These are phyloP conservation scores for Sebastes trivittatus DNA, from an alignment of 2,797 vertebrate species.

Conservation along the genomic window DNA sequence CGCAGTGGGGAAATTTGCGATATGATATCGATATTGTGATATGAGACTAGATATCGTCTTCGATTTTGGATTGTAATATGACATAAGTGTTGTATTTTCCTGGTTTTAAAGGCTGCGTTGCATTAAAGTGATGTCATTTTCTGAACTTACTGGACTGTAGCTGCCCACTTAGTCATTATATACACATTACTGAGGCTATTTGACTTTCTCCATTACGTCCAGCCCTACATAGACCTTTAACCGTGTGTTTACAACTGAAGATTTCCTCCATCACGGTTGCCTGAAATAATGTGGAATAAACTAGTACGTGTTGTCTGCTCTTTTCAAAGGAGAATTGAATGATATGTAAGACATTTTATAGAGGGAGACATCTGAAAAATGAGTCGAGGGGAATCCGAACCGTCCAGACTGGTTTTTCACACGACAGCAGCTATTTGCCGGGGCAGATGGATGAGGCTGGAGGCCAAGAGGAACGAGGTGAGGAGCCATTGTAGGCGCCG, in stretches of 20 bases:
- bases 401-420: slow-evolving; percentile 30
- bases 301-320: background rate
- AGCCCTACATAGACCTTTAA: background rate
- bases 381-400: background rate
- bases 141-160: too few relatives aligned
- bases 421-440: slow-evolving; percentile 23
- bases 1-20: too few relatives aligned
- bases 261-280: background rate
- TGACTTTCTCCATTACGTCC: too few relatives aligned
- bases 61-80: too few relatives aligned
- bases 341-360: background rate
- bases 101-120: too few relatives aligned
- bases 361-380: background rate
- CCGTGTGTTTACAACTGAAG: background rate
- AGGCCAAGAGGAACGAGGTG: slow-evolving; percentile 44
- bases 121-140: too few relatives aligned
- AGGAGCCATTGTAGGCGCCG: slow-evolving; percentile 28
- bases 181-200: too few relatives aligned
- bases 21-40: too few relatives aligned
- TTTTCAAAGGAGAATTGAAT: background rate
- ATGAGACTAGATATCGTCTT: too few relatives aligned
- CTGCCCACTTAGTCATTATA: too few relatives aligned
- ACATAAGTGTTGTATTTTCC: too few relatives aligned
- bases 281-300: background rate
- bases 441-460: slow-evolving; percentile 42